Evolutionary conservation across 2,888 invertebrate species (phyloP).

Genomic region (Ceriagrion tenellum): DNA sequence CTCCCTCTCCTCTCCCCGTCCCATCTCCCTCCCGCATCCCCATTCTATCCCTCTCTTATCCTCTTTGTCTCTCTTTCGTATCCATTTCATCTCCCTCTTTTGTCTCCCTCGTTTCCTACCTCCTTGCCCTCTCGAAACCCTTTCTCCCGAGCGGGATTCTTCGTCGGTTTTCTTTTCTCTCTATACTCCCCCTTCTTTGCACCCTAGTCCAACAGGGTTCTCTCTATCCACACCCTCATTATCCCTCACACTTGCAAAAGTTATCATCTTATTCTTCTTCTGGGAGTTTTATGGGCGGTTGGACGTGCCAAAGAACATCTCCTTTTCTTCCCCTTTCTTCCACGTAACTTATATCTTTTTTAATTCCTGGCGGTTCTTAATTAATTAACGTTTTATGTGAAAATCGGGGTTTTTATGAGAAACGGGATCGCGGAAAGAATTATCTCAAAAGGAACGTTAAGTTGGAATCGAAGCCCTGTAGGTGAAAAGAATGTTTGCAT

Average conservation of each 20-base stretch:
- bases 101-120: not conserved
- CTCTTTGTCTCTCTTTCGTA: not conserved
- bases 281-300: not conserved
- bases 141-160: not conserved
- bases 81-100: not conserved
- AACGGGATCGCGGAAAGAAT: not conserved
- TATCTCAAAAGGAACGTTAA: not conserved
- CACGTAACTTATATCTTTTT: not conserved
- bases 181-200: not conserved
- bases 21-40: no score
- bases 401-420: not conserved
- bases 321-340: not conserved
- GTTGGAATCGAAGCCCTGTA: not conserved
- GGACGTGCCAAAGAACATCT: not conserved
- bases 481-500: not conserved
- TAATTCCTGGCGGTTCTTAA: not conserved
- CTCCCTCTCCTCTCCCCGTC: not conserved
- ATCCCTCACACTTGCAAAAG: not conserved
- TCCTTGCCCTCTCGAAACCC: not conserved
- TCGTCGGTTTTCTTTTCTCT: not conserved
- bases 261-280: not conserved
- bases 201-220: not conserved
- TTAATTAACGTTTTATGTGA: conserved; percentile 5
- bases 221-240: not conserved
- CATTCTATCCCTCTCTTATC: not conserved